Percentiles rank a stretch among this genome's conserved stretches.
phyloP scores from a whole-genome alignment of 2,797 vertebrate genomes.

The Prunella strophiata region DNA sequence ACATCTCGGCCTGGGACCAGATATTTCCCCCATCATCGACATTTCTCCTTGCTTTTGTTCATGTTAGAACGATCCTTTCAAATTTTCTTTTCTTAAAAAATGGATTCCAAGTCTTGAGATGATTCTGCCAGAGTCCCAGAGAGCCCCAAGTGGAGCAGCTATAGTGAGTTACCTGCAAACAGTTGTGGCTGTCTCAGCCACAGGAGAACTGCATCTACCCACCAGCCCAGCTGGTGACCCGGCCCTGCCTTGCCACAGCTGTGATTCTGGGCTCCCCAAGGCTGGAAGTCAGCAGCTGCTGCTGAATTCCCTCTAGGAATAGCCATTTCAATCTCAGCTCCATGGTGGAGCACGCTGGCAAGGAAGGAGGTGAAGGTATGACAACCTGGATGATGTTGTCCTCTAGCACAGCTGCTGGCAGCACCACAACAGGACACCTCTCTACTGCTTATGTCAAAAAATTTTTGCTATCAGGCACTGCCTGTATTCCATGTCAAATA shows the following conservation, averaged over 20 bases:
- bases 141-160: background rate
- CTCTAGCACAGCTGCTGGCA: background rate
- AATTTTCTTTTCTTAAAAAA: background rate
- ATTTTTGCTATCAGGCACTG: background rate
- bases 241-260: background rate
- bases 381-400: no score
- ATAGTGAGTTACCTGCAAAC: fast-evolving
- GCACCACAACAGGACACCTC: fast-evolving
- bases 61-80: background rate
- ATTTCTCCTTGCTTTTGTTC: background rate
- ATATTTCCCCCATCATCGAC: background rate
- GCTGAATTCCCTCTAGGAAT: background rate
- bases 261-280: background rate
- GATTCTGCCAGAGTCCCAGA: background rate
- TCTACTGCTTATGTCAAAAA: background rate
- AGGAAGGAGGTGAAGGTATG: background rate
- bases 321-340: background rate
- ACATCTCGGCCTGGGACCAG: background rate
- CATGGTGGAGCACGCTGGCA: fast-evolving
- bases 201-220: background rate
- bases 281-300: background rate
- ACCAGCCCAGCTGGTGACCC: background rate
- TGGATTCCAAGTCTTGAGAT: background rate
- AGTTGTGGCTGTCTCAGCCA: background rate
- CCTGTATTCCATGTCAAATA: background rate